Conservation (phyloP, 1,140 invertebrate genomes). For the Manduca sexta region DNA sequence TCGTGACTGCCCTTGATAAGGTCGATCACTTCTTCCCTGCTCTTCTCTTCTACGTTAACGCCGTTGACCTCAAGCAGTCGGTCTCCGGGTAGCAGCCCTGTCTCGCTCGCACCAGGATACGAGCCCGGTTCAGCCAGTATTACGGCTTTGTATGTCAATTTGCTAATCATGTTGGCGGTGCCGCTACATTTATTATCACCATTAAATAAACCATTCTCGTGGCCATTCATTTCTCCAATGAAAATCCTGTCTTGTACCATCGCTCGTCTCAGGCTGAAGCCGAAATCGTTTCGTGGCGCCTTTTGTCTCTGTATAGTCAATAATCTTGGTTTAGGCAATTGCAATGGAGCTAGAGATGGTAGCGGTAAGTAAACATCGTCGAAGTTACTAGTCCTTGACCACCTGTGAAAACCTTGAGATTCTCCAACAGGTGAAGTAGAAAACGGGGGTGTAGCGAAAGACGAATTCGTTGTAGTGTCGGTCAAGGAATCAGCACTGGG, state of each 20-base stretch:
- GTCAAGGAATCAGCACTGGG: conserved; percentile 87
- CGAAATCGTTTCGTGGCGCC: conserved; percentile 92
- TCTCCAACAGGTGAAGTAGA: conserved; percentile 87
- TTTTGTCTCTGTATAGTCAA: conserved; percentile 87
- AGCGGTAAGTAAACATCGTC: conserved; percentile 85
- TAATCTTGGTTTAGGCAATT: conserved; percentile 83
- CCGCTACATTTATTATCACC: conserved; percentile 56
- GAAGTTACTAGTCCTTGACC: conserved; percentile 81
- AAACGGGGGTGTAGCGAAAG: conserved; percentile 88
- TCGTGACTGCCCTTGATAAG: conserved; percentile 90
- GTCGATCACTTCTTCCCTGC: conserved; percentile 94
- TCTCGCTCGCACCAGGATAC: conserved; percentile 83
- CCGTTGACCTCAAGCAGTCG: conserved; percentile 93
- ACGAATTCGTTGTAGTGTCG: conserved; percentile 87
- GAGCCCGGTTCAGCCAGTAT: conserved; percentile 94
- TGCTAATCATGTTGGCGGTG: conserved; percentile 53
- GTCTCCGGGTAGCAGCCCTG: conserved; percentile 93
- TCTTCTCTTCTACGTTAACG: conserved; percentile 87
- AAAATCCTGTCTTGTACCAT: conserved; percentile 81
- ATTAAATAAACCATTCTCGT: conserved; percentile 48
- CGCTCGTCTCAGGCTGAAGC: conserved; percentile 93
- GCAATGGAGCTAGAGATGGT: conserved; percentile 83
- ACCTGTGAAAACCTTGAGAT: conserved; percentile 85
- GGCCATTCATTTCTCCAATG: conserved; percentile 51
- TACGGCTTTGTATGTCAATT: conserved; percentile 81